phyloP scores from a whole-genome alignment of 2,888 invertebrate genomes.

The Pollenia griseotomentosa region DNA sequence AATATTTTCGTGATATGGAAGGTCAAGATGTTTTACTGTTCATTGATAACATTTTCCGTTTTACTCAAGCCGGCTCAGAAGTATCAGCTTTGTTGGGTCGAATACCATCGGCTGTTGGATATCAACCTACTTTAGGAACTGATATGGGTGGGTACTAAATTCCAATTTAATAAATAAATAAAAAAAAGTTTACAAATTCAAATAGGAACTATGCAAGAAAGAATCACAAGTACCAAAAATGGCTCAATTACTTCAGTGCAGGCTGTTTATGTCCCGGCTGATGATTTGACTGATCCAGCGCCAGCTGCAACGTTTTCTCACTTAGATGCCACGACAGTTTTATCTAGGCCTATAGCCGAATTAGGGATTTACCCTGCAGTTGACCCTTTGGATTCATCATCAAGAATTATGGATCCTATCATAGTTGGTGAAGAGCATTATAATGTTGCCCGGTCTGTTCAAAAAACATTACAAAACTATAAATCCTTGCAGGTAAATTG shows the following conservation, averaged over 20 bases:
- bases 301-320: conserved; percentile 98
- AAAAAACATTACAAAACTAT: conserved; percentile 92
- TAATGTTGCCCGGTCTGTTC: conserved; percentile 94
- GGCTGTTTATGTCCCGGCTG: conserved; percentile 98
- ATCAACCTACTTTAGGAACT: conserved; percentile 97
- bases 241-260: conserved; percentile 98
- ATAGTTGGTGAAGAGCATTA: conserved; percentile 96
- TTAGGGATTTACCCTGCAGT: conserved; percentile 97
- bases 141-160: conserved; percentile 91
- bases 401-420: conserved; percentile 97
- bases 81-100: conserved; percentile 96
- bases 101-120: conserved; percentile 98
- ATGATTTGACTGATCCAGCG: conserved; percentile 98
- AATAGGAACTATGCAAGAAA: conserved; percentile 94
- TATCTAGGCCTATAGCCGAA: conserved; percentile 96
- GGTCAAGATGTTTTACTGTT: conserved; percentile 97
- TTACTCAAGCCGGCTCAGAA: conserved; percentile 96
- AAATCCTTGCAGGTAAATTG: conserved; percentile 87
- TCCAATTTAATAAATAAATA: neutral
- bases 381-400: conserved; percentile 96
- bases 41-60: conserved; percentile 98
- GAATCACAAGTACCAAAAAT: conserved; percentile 85
- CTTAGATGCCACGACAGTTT: conserved; percentile 97
- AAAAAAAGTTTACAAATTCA: neutral
- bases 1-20: conserved; percentile 97